Percentiles rank a stretch among this genome's conserved stretches.
These are phyloP conservation scores for Digitonthophagus gazella DNA, from an alignment of 2,888 invertebrate genomes.

Conservation along the genomic window DNA sequence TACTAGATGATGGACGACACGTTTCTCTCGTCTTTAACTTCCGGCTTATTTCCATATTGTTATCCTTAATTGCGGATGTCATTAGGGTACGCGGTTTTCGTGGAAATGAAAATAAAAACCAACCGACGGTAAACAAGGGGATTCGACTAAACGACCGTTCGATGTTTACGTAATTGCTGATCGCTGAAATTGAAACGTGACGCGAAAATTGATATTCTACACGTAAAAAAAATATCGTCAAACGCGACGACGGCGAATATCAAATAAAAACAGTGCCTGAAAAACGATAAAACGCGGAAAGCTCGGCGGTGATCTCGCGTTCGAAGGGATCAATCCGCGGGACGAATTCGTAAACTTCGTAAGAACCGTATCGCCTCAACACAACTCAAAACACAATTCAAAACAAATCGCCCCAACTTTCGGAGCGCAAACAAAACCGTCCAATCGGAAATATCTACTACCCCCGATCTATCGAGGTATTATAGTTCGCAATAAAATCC, in stretches of 20 bases:
- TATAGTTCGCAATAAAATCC: constrained; percentile 35
- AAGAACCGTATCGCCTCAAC: constrained; percentile 1
- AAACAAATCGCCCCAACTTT: constrained; percentile 45
- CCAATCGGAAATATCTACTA: constrained; percentile 41
- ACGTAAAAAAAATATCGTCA: background rate
- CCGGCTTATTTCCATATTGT: background rate
- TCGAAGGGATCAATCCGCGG: background rate
- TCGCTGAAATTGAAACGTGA: background rate
- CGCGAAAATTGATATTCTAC: background rate
- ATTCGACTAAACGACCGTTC: background rate
- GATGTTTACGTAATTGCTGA: background rate
- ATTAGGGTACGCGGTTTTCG: background rate
- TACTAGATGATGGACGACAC: background rate
- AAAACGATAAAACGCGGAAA: background rate
- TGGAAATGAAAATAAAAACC: background rate
- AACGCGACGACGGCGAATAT: background rate
- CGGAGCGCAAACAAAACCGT: constrained; percentile 43
- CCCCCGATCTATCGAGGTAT: constrained; percentile 36
- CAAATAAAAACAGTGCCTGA: background rate
- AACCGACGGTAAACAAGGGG: background rate
- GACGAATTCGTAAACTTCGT: constrained; percentile 12
- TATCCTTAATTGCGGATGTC: background rate
- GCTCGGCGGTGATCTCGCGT: background rate
- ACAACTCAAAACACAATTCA: constrained; percentile 30
- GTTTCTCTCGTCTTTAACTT: background rate